Evolutionary conservation across 2,888 invertebrate genomes (phyloP).

Genomic region (Polyommatus icarus): DNA sequence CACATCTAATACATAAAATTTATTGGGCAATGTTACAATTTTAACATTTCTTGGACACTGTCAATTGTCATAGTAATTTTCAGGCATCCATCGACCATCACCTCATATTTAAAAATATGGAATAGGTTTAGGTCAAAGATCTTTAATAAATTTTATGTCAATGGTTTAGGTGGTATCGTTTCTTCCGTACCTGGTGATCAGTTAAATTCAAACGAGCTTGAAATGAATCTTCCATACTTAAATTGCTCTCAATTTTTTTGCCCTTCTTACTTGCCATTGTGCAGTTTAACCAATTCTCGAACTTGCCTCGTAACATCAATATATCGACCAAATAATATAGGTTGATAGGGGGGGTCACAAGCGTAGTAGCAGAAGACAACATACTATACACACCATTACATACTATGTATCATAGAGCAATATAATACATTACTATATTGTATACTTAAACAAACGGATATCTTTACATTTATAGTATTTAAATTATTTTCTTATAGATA

Average conservation of each 20-base stretch:
- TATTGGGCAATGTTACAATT: too few relatives aligned
- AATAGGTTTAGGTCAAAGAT: too few relatives aligned
- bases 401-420: background rate
- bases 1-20: too few relatives aligned
- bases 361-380: too few relatives aligned
- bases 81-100: too few relatives aligned
- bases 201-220: slow-evolving; percentile 58
- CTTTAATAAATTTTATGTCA: too few relatives aligned
- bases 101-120: too few relatives aligned
- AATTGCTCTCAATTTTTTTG: background rate
- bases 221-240: slow-evolving; percentile 43
- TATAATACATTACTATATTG: too few relatives aligned
- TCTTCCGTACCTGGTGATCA: slow-evolving; percentile 54
- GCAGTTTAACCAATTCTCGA: background rate
- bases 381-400: background rate
- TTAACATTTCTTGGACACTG: background rate
- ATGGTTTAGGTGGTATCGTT: background rate
- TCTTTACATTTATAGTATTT: background rate
- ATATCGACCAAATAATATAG: background rate
- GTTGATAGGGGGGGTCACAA: too few relatives aligned
- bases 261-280: background rate
- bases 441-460: background rate
- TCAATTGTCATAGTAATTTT: too few relatives aligned
- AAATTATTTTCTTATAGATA: background rate
- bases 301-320: background rate